Conservation (phyloP, 1,140 invertebrate species). For the Philopotamus ludificatus region DNA sequence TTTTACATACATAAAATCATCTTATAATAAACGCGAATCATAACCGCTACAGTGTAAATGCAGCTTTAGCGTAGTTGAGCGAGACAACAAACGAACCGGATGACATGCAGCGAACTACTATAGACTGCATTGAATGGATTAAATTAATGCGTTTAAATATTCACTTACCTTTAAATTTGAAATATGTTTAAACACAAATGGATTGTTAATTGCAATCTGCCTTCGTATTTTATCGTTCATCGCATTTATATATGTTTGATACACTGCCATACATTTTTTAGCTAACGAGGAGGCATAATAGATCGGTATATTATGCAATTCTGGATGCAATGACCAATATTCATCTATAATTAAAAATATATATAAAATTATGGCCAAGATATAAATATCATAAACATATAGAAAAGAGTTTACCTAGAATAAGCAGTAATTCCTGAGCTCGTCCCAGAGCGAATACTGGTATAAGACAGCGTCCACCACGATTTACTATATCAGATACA, state of each 20-base stretch:
- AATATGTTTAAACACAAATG: conserved; percentile 99
- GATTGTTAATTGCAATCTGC: conserved; percentile 98
- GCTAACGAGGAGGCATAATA: conserved; percentile 99
- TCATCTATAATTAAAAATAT: conserved; percentile 70
- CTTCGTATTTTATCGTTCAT: conserved; percentile 98
- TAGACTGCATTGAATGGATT: no score
- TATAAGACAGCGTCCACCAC: conserved; percentile 96
- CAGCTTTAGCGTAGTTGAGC: no score
- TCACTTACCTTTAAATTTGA: conserved; percentile 88
- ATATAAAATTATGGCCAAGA: conserved; percentile 3
- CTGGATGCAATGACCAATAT: conserved; percentile 97
- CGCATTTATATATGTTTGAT: conserved; percentile 98
- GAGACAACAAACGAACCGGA: no score
- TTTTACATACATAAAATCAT: no score
- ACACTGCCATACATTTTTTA: conserved; percentile 99
- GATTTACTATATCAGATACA: conserved; percentile 92
- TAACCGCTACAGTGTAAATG: no score
- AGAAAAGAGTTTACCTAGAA: conserved; percentile 64
- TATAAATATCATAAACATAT: neutral
- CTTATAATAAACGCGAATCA: no score
- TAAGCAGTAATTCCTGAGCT: conserved; percentile 94
- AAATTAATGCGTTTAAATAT: conserved; percentile 16
- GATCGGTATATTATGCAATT: conserved; percentile 98
- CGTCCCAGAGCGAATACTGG: conserved; percentile 98
- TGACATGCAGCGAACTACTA: no score